A percentile compares a stretch with the other conserved stretches of the same genome.
phyloP scores from a whole-genome alignment of 2,888 invertebrate species.

The Amiota communis region DNA sequence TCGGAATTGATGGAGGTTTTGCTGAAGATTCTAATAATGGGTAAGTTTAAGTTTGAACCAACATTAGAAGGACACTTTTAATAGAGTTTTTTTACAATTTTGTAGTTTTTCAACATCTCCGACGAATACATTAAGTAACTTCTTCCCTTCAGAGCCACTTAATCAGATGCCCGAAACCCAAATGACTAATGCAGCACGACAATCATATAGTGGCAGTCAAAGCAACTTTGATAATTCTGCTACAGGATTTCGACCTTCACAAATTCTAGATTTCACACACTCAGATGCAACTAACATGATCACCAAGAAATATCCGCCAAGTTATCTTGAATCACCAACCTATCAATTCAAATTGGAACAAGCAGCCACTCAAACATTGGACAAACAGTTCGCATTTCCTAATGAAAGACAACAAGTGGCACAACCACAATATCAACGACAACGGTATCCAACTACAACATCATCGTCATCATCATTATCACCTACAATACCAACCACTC shows the following conservation, averaged over 20 bases:
- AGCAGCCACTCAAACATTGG: constrained; percentile 35
- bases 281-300: constrained; percentile 56
- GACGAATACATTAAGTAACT: constrained; percentile 48
- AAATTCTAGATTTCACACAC: constrained; percentile 63
- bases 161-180: constrained; percentile 20
- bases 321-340: constrained; percentile 50
- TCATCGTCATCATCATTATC: constrained; percentile 26
- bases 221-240: not conserved
- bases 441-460: constrained; percentile 37
- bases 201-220: constrained; percentile 37
- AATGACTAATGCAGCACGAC: constrained; percentile 17
- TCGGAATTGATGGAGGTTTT: not conserved
- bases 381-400: constrained; percentile 59
- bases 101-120: not conserved
- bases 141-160: constrained; percentile 52
- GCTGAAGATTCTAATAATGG: constrained; percentile 49
- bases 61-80: not conserved
- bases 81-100: not conserved
- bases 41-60: constrained; percentile 54
- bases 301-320: constrained; percentile 51
- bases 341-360: constrained; percentile 46
- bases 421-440: constrained; percentile 29
- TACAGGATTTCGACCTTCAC: constrained; percentile 60
- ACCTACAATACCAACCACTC: constrained; percentile 54
- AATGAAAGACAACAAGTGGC: constrained; percentile 33